Evolutionary conservation across 2,113 vertebrate genomes (phyloP), one percentile per base, ranked within the genome.

Genomic region (Poeciliopsis retropinna): DNA sequence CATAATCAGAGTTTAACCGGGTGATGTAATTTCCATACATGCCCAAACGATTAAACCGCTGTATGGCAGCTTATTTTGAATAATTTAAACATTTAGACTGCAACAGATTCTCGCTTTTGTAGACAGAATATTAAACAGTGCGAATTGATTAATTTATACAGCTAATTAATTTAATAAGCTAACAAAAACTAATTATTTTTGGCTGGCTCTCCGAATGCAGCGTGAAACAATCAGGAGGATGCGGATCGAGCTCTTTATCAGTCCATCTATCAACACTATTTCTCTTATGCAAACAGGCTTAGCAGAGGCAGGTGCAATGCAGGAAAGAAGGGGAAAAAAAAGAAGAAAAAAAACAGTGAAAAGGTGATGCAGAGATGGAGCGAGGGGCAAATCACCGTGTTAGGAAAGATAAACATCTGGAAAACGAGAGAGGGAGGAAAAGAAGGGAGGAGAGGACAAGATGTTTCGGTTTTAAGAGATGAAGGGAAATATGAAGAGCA

Each of bases 401-500:
- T 30, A 60, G 51, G 57, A 57, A 60, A 74, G 70, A 67, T 64
- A 64, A 78, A 78, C 66, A 79, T 39, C 47, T 62, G 67, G 67
- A 66, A 27, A 34, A 57, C 28, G 60, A 25, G 57, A 32, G 13
- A 32, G 44, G 44, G 32, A 27, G 64, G 70, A 69, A 34, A 47
- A 32, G 28, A 65, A 30, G n/a, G 73, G 64, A 79, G 70, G 71
- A 64, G 75, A 72, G 39, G 67, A 62, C n/a, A 63, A 63, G 44
- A 80, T 70, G 60, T 10, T 41, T 19, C 7, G n/a, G 51, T 80
- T 87, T 87, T 77, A 76, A 79, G 83, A 79, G 85, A 87, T 80
- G 75, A 85, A 39, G 73, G 78, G 47, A 86, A 89, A 85, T 82
- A 78, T 82, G 78, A 85, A 67, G 81, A 86, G 67, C 77, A 78